Conservation (phyloP, 2,797 vertebrate genomes). For the Peromyscus melanophrys region DNA sequence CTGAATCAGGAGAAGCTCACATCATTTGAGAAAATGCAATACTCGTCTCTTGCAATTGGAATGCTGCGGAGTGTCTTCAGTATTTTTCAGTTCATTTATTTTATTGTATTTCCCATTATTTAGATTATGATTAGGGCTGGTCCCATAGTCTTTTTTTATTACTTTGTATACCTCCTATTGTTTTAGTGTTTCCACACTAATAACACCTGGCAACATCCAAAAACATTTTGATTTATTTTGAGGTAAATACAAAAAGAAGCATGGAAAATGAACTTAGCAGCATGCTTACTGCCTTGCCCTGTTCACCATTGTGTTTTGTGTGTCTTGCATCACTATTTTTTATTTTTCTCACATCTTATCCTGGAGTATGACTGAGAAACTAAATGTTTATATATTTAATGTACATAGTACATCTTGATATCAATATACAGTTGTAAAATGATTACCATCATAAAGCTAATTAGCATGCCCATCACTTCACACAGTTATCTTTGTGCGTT, state of each 20-base stretch:
- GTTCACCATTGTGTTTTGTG: background rate
- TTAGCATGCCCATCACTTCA: background rate
- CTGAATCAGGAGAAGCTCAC: constrained; percentile 84
- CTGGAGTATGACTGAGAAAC: background rate
- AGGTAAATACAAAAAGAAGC: constrained; percentile 52
- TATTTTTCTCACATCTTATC: background rate
- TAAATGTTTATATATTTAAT: background rate
- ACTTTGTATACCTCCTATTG: constrained; percentile 79
- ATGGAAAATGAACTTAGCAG: constrained; percentile 22
- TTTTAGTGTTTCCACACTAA: constrained; percentile 71
- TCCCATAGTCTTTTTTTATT: constrained; percentile 82
- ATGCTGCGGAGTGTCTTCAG: constrained; percentile 67
- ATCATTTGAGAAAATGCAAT: constrained; percentile 86
- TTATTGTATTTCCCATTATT: constrained; percentile 84
- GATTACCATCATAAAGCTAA: background rate
- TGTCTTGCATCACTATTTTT: background rate
- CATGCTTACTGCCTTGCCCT: background rate
- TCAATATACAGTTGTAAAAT: background rate
- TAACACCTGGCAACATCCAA: constrained; percentile 67
- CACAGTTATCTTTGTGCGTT: background rate
- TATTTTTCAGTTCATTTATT: constrained; percentile 80
- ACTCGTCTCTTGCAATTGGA: constrained; percentile 82
- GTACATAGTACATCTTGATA: background rate
- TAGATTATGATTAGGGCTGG: constrained; percentile 82
- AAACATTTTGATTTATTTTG: constrained; percentile 75